Evolutionary conservation across 2,113 vertebrate genomes (phyloP), one percentile per base, ranked within the genome.

Genomic region (Sebastes schlegelii): DNA sequence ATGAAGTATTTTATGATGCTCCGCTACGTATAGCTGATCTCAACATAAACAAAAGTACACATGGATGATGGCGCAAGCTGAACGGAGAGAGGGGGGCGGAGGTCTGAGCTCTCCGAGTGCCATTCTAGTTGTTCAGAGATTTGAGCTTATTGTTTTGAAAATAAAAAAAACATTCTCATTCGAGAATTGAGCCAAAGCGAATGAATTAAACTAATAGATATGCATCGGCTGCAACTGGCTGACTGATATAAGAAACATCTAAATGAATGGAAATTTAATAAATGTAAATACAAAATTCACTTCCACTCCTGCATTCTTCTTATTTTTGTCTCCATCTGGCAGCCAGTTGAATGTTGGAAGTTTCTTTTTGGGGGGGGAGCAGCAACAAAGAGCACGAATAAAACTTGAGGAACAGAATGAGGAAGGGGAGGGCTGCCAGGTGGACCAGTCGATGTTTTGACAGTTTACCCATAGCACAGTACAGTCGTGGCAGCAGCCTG

Each of bases 381-480:
- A 58, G 49, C 23, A 58, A 77, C 43, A 85, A 57, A 75, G 65
- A 86, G 19, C 16, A 54, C 57, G 82, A 81, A 79, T 66, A 62
- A 74, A 83, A 89, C 10, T 79, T 77, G 21, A 34, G 34, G 13
- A 81, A 57, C 72, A 58, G 58, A 79, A 75, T 76, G 80, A 82
- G 5, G 23, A 74, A 62, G 64, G 65, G 83, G 76, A 42, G 77
- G 74, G 58, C 76, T 86, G 69, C 76, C 89, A 92, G 88, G 88
- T 89, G 89, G 86, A 88, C 91, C 89, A 86, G 84, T 89, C 79
- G 45, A 67, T 92, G 82, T 89, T 89, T 88, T 92, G 89, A 91
- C 87, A 88, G 79, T 91, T 89, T 91, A 88, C 83, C 87, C 87
- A 85, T 76, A 88, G 87, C 80, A 82, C 87, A 73, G 85, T 80